Conservation (phyloP, 2,113 vertebrate genomes). For the Poecile atricapillus region DNA sequence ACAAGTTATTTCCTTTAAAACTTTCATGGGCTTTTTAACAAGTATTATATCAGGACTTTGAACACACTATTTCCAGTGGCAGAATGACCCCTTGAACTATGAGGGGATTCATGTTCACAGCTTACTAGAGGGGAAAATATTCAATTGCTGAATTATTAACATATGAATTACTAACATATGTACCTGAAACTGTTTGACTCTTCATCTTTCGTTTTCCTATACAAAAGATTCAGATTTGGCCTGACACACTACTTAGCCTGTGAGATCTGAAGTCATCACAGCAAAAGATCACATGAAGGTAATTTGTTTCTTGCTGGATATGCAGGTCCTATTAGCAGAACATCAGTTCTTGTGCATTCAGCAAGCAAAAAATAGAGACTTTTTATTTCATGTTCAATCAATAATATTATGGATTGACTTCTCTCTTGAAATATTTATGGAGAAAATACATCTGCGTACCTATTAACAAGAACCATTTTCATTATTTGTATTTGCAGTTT, state of each 20-base stretch:
- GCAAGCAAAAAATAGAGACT: not conserved
- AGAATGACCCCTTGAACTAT: not conserved
- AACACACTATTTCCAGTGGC: not conserved
- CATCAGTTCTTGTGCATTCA: not conserved
- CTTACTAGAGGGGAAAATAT: not conserved
- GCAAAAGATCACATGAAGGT: not conserved
- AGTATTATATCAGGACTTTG: not conserved
- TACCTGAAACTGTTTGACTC: not conserved
- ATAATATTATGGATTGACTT: constrained; percentile 18
- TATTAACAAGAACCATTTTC: constrained; percentile 8
- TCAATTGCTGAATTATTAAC: not conserved
- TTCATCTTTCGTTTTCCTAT: not conserved
- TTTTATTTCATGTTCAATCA: constrained; percentile 17
- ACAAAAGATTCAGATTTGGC: not conserved
- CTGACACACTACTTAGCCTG: not conserved
- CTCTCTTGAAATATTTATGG: constrained; percentile 45
- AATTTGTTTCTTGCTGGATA: not conserved
- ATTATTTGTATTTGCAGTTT: constrained; percentile 1
- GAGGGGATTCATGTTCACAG: not conserved
- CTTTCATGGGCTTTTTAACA: not conserved
- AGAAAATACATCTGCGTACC: constrained; percentile 14
- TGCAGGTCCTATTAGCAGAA: not conserved
- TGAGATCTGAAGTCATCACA: not conserved
- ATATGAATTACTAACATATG: not conserved
- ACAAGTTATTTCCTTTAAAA: not conserved